Base-by-base conservation (phyloP, 2,113 vertebrate species). In the Pedetes capensis region DNA sequence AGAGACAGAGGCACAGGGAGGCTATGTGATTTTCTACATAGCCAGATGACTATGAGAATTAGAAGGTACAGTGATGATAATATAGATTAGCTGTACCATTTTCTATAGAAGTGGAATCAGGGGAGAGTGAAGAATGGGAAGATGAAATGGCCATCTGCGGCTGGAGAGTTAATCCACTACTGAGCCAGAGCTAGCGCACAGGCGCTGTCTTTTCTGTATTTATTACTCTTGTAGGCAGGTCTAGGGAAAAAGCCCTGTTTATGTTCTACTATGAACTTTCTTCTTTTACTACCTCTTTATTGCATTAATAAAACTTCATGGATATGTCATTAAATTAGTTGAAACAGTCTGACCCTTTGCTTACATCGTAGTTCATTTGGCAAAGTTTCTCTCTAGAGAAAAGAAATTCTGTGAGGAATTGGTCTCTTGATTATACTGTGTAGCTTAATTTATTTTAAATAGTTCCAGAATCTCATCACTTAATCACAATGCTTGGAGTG, bases 391-490 rank as follows among this genome's bases (percentile, higher is more conserved):
- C 66, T 18, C 64, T 47, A 68, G 86, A 37, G 81, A 80, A 32
- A 51, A 81, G 32, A 87, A 90, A 87, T 78, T 66, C 91, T 84
- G 2, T 42, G 18, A 85, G 51, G 93, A 94, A 59, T 44, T 76
- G 39, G 42, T 84, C 39, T 80, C 80, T 79, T 71, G 76, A 84
- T 75, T 39, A 76, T 12, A 63, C 71, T 14, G 5, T 44, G 14
- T 49, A 42, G 57, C 34, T 96, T 34, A n/a, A 47, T 92, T 94
- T 92, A 59, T 87, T 87, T 95, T 80, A 92, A 96, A 84, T 71
- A 91, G 51, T 66, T 85, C 13, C 44, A 55, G 18, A 8, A 64
- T 69, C 64, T 88, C 39, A 6, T 1, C 32, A n/a, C 63, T 83
- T 63, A 79, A 82, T 55, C 55, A 89, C 49, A 53, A 34, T 22